Percentiles rank a stretch among this genome's conserved stretches.
phyloP scores from a whole-genome alignment of 2,888 invertebrate genomes.

The Agrotis clavis region DNA sequence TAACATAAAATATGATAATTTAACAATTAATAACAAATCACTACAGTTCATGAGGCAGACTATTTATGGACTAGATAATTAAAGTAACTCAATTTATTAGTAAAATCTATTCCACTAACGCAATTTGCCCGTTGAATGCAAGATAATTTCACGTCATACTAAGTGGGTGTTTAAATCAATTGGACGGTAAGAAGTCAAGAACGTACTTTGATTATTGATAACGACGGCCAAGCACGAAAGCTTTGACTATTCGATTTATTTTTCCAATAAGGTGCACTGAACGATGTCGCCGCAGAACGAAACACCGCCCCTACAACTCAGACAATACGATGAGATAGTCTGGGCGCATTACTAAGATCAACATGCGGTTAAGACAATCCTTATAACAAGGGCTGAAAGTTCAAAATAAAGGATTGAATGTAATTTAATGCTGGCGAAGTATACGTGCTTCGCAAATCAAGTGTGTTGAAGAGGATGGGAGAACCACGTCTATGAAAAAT shows the following conservation, averaged over 20 bases:
- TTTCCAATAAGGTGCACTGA: constrained; percentile 82
- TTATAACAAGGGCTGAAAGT: constrained; percentile 75
- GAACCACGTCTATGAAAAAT: constrained; percentile 88
- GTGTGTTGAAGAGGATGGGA: constrained; percentile 88
- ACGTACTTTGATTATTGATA: constrained; percentile 76
- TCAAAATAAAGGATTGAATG: constrained; percentile 69
- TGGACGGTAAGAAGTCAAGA: constrained; percentile 73
- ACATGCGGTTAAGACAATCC: constrained; percentile 62
- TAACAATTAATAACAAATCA: constrained; percentile 37
- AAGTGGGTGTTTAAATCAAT: constrained; percentile 73
- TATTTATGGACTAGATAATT: constrained; percentile 34
- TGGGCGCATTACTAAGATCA: constrained; percentile 72
- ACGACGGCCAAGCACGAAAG: constrained; percentile 80
- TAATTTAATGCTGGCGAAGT: constrained; percentile 66
- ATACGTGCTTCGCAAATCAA: constrained; percentile 90
- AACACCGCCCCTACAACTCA: constrained; percentile 82
- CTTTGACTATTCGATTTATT: constrained; percentile 80
- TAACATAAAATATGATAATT: constrained; percentile 20
- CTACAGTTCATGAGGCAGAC: constrained; percentile 21
- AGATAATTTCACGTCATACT: constrained; percentile 46
- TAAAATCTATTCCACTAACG: constrained; percentile 23
- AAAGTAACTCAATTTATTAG: constrained; percentile 24
- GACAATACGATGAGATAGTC: constrained; percentile 77
- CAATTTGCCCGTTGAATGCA: constrained; percentile 43
- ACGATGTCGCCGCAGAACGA: constrained; percentile 84